These are phyloP conservation scores for Ctenicera cuprea DNA, from an alignment of 2,888 invertebrate species.

Conservation along the genomic window DNA sequence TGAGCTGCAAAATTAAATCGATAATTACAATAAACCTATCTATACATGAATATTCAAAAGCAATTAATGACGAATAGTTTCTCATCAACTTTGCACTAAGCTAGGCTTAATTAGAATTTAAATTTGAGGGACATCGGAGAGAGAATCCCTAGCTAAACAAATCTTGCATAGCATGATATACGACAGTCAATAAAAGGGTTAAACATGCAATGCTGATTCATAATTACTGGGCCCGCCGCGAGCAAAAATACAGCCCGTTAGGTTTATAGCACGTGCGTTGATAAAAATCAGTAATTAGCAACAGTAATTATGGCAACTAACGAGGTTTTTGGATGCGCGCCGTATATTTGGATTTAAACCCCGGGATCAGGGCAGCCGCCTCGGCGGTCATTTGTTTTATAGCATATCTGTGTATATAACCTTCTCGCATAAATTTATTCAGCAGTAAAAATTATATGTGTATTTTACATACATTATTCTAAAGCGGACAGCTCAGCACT, in stretches of 20 bases:
- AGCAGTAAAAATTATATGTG: slow-evolving; percentile 45
- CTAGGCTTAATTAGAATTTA: slow-evolving; percentile 59
- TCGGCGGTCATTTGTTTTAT: slow-evolving; percentile 68
- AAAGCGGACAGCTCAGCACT: slow-evolving; percentile 9
- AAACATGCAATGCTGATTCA: slow-evolving; percentile 70
- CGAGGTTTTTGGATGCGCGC: slow-evolving; percentile 68
- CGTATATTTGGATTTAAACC: slow-evolving; percentile 63
- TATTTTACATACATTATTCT: background rate
- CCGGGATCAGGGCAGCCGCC: slow-evolving; percentile 64
- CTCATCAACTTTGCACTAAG: slow-evolving; percentile 52
- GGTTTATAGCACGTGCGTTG: slow-evolving; percentile 71
- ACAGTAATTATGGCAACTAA: slow-evolving; percentile 73
- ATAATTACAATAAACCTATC: slow-evolving; percentile 47
- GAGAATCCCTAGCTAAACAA: slow-evolving; percentile 49
- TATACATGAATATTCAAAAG: slow-evolving; percentile 51
- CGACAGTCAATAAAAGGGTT: slow-evolving; percentile 70
- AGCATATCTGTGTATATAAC: slow-evolving; percentile 66
- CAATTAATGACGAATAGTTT: slow-evolving; percentile 53
- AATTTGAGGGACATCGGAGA: slow-evolving; percentile 55
- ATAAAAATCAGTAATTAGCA: slow-evolving; percentile 74
- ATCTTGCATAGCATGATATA: slow-evolving; percentile 66
- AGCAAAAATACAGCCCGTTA: slow-evolving; percentile 66
- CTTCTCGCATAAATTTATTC: slow-evolving; percentile 51
- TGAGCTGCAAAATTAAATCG: slow-evolving; percentile 35
- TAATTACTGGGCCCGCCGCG: slow-evolving; percentile 65